A percentile compares a stretch with the other conserved stretches of the same genome.
Conservation (phyloP, 2,113 vertebrate genomes). For the Rhinoderma darwinii region DNA sequence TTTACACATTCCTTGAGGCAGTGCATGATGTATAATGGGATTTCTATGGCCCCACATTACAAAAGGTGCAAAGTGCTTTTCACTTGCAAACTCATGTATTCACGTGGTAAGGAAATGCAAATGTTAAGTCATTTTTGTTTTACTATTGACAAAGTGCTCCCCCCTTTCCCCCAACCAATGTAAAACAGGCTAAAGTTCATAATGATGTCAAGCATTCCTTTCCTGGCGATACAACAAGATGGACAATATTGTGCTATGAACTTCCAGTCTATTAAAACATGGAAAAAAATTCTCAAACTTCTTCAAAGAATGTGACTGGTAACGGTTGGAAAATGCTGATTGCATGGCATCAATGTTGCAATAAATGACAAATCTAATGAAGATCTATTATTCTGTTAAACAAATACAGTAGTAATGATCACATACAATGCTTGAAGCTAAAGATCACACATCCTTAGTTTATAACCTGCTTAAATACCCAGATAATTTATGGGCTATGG, state of each 20-base stretch:
- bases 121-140: slow-evolving; percentile 74
- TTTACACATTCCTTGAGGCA: slow-evolving; percentile 77
- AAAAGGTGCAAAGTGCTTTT: slow-evolving; percentile 80
- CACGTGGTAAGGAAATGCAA: slow-evolving; percentile 74
- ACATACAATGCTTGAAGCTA: slow-evolving; percentile 21
- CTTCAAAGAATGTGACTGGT: not conserved
- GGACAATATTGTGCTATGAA: slow-evolving; percentile 25
- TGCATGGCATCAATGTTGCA: slow-evolving; percentile 24
- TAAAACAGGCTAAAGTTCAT: slow-evolving; percentile 70
- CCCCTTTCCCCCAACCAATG: slow-evolving; percentile 62
- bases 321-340: not conserved
- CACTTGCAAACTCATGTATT: slow-evolving; percentile 83
- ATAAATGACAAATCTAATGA: slow-evolving; percentile 42
- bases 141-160: slow-evolving; percentile 68
- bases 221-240: slow-evolving; percentile 21
- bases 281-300: slow-evolving; percentile 4
- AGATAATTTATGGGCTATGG: slow-evolving; percentile 31
- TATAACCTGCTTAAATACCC: slow-evolving; percentile 42
- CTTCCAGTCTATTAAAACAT: not conserved
- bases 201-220: slow-evolving; percentile 68
- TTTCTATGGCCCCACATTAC: slow-evolving; percentile 75
- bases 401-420: slow-evolving; percentile 48
- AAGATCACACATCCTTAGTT: slow-evolving; percentile 40
- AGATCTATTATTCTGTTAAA: slow-evolving; percentile 34
- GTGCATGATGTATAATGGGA: slow-evolving; percentile 75